phyloP scores from a whole-genome alignment of 2,797 vertebrate species.

The Sebastes steindachneri region DNA sequence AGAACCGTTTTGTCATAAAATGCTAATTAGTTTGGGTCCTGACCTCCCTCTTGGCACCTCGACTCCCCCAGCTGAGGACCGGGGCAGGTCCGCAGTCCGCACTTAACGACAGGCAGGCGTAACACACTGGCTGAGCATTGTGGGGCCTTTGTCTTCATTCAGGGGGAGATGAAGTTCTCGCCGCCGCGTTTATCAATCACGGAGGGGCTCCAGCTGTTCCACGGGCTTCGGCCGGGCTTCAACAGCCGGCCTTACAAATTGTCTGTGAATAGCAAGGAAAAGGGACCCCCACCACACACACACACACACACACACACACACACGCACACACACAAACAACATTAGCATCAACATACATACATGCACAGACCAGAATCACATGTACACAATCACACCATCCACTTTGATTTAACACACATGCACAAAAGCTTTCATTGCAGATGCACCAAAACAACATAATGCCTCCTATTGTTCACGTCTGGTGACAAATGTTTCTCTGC shows the following conservation, averaged over 20 bases:
- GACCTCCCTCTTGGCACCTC: constrained; percentile 93
- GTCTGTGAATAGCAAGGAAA: constrained; percentile 96
- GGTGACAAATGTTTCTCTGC: too few relatives aligned
- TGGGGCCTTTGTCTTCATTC: constrained; percentile 99
- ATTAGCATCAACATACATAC: too few relatives aligned
- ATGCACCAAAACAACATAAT: too few relatives aligned
- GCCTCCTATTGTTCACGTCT: too few relatives aligned
- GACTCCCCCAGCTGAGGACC: constrained; percentile 96
- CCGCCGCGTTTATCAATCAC: constrained; percentile 99
- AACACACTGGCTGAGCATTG: constrained; percentile 95
- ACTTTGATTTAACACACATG: too few relatives aligned
- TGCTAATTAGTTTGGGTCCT: constrained; percentile 89
- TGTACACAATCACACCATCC: too few relatives aligned
- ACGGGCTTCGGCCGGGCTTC: constrained; percentile 94
- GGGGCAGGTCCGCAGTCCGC: constrained; percentile 90
- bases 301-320: not conserved
- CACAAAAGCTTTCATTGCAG: too few relatives aligned
- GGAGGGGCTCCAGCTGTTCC: constrained; percentile 99
- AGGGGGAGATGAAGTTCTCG: constrained; percentile 97
- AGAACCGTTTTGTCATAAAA: constrained; percentile 85
- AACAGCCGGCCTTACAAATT: constrained; percentile 99
- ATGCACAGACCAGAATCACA: too few relatives aligned
- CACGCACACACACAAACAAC: too few relatives aligned
- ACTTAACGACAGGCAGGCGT: constrained; percentile 98
- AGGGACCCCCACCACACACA: constrained; percentile 73